Evolutionary conservation across 2,113 vertebrate genomes (phyloP), one percentile per base, ranked within the genome.

Genomic region (Halichoeres trimaculatus): DNA sequence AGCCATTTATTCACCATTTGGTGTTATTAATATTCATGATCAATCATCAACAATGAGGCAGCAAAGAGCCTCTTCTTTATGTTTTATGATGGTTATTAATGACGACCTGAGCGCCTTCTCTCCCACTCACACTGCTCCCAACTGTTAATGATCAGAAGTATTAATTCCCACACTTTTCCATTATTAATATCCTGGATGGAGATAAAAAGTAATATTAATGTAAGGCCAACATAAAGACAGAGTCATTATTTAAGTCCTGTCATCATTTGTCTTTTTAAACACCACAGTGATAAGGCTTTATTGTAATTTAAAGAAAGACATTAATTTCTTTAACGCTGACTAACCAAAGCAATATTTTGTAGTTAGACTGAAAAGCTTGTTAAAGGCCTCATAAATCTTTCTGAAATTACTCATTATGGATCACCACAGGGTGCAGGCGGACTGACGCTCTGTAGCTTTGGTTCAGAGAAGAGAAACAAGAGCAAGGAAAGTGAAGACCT

Each of bases 111-210:
- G 73, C 45, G 65, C 76, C 64, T 36, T 69, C 74, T 67, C 77
- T 84, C 74, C 73, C 80, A 77, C 80, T 87, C 81, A 60, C 60
- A 66, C 72, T 47, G 80, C 83, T 70, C 81, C 85, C 77, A 89
- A 88, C 80, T 78, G 85, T 81, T 88, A 87, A 91, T 90, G 89
- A 94, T 91, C 83, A 89, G 91, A 92, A 88, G 86, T 91, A 90
- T 90, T 91, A 90, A 93, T 92, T 89, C 88, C 78, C 72, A 50
- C 79, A 76, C 66, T 77, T 71, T 90, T 87, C 74, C 86, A 76
- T 90, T 91, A 92, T 93, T 94, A 94, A 93, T 93, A 93, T 93
- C 92, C 91, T 93, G 87, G 81, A 92, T 22, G 71, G 65, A 86
- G 89, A 91, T 88, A 87, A 92, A 88, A 85, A 84, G 74, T 74